Evolutionary conservation across 2,888 invertebrate species (phyloP).

Genomic region (Eristalis intricaria): DNA sequence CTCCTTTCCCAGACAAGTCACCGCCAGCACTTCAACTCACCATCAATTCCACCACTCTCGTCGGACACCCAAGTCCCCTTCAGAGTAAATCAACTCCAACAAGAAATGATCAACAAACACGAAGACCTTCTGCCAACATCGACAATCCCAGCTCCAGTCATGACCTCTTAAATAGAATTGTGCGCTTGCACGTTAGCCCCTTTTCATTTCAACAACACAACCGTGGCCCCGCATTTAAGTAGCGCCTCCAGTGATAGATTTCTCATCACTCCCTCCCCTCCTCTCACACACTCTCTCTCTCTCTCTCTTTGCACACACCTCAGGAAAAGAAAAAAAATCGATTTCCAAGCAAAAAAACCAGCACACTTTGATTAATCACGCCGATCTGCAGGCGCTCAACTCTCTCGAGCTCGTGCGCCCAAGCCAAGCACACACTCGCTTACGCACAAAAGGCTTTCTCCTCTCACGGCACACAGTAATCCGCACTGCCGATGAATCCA

Average conservation of each 20-base stretch:
- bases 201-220: conserved; percentile 25
- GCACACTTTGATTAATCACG: conserved; percentile 64
- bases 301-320: neutral
- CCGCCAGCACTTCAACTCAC: too few relatives aligned
- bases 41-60: too few relatives aligned
- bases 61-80: too few relatives aligned
- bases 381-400: conserved; percentile 41
- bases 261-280: conserved; percentile 39
- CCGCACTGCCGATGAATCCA: neutral
- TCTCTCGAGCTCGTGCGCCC: neutral
- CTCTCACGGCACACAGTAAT: conserved; percentile 29
- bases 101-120: too few relatives aligned
- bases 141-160: conserved; percentile 14
- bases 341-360: conserved; percentile 41
- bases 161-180: conserved; percentile 62
- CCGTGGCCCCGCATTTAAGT: conserved; percentile 23
- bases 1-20: too few relatives aligned
- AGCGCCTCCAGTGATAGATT: conserved; percentile 60
- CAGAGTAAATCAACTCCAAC: too few relatives aligned
- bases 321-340: conserved; percentile 32
- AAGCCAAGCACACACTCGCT: conserved; percentile 47
- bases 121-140: too few relatives aligned
- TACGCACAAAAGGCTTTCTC: conserved; percentile 70
- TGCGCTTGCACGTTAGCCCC: conserved; percentile 42
- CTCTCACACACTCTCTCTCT: neutral